These are phyloP conservation scores for Aethes cnicana DNA, from an alignment of 2,888 invertebrate genomes.

Conservation along the genomic window DNA sequence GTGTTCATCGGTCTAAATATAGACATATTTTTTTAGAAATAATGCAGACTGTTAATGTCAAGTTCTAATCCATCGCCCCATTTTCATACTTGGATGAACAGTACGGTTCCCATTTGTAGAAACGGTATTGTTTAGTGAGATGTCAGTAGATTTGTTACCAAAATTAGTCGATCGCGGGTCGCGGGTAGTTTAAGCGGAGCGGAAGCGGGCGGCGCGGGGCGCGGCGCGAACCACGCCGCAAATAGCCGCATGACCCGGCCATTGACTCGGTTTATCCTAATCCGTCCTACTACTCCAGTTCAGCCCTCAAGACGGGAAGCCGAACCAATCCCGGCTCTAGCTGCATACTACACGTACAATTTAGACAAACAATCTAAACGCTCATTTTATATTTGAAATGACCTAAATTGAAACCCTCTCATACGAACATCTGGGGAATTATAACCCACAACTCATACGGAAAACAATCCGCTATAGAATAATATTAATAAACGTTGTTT, in stretches of 20 bases:
- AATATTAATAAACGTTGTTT: slow-evolving; percentile 24
- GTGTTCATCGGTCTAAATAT: too few species aligned
- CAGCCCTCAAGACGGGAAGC: slow-evolving; percentile 52
- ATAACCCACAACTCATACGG: slow-evolving; percentile 12
- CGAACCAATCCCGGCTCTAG: slow-evolving; percentile 44
- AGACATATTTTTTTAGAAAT: slow-evolving; percentile 5
- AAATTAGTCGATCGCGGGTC: slow-evolving; percentile 67
- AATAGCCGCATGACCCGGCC: slow-evolving; percentile 81
- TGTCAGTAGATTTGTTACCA: slow-evolving; percentile 64
- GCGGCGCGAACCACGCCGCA: slow-evolving; percentile 57
- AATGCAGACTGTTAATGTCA: too few species aligned
- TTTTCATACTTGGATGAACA: too few species aligned
- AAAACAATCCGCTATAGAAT: slow-evolving; percentile 20
- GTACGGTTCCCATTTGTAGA: too few species aligned
- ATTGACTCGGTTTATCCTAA: slow-evolving; percentile 81
- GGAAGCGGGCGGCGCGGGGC: slow-evolving; percentile 47
- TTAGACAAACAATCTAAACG: slow-evolving; percentile 11
- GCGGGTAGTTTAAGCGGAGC: slow-evolving; percentile 67
- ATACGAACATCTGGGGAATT: slow-evolving; percentile 15
- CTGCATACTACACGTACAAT: slow-evolving; percentile 6
- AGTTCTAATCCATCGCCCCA: too few species aligned
- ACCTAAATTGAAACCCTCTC: slow-evolving; percentile 46
- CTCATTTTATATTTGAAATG: slow-evolving; percentile 45
- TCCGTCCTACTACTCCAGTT: slow-evolving; percentile 81
- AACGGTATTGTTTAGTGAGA: slow-evolving; percentile 46